Evolutionary conservation across 2,888 invertebrate species (phyloP).

Genomic region (Cordilura impudica): DNA sequence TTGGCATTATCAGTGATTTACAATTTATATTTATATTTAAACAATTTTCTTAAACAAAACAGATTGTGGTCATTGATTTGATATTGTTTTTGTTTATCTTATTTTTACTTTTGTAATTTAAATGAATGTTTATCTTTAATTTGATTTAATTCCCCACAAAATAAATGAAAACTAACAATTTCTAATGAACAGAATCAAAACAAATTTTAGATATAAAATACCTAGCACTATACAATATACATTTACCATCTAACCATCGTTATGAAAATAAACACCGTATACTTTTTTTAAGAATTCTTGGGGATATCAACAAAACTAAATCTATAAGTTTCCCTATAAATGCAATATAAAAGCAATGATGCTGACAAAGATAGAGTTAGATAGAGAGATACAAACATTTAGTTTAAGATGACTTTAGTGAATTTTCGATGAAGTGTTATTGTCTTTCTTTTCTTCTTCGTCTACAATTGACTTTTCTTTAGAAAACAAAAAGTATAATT

Average conservation of each 20-base stretch:
- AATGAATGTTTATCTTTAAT: constrained; percentile 43
- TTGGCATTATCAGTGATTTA: background rate
- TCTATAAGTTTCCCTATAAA: constrained; percentile 54
- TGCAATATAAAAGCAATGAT: constrained; percentile 28
- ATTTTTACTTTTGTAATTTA: constrained; percentile 40
- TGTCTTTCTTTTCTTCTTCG: background rate
- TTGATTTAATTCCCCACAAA: constrained; percentile 17
- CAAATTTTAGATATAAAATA: background rate
- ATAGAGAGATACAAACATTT: background rate
- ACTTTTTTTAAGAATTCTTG: constrained; percentile 2
- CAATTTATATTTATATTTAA: background rate
- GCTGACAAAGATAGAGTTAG: constrained; percentile 15
- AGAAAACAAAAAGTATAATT: constrained; percentile 11
- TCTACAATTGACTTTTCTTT: background rate
- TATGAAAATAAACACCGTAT: constrained; percentile 16
- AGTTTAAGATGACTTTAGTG: constrained; percentile 23
- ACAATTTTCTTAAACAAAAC: background rate
- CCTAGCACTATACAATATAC: background rate
- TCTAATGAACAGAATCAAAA: constrained; percentile 31
- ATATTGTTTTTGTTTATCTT: background rate
- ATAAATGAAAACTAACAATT: constrained; percentile 10
- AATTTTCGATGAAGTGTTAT: constrained; percentile 6
- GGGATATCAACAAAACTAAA: constrained; percentile 46
- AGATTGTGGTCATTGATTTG: background rate
- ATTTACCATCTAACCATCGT: background rate